phyloP scores from a whole-genome alignment of 2,113 vertebrate genomes.

The Aphyosemion australe region DNA sequence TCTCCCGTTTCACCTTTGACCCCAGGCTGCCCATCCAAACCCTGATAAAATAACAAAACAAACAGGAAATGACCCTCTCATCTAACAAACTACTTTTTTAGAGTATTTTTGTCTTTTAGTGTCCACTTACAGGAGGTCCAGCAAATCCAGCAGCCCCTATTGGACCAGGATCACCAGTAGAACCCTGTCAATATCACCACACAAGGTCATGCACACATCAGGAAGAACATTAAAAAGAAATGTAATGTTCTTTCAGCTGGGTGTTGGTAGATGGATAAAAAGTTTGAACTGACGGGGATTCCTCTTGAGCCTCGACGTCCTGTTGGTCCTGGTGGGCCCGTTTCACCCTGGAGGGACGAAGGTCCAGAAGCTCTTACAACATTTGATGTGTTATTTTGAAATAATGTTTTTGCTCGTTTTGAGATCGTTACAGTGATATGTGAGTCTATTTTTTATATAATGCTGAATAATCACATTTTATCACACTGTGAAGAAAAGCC shows the following conservation, averaged over 20 bases:
- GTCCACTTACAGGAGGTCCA: constrained; percentile 87
- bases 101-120: not conserved
- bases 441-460: not conserved
- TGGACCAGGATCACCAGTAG: constrained; percentile 89
- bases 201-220: not conserved
- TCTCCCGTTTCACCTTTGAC: constrained; percentile 95
- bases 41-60: constrained; percentile 71
- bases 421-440: too few species aligned
- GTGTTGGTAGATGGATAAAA: not conserved
- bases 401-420: not conserved
- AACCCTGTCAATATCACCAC: constrained; percentile 81
- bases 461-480: not conserved
- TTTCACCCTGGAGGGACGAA: constrained; percentile 86
- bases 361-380: not conserved
- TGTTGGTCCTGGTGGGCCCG: constrained; percentile 87
- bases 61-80: not conserved
- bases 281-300: constrained; percentile 84
- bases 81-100: not conserved
- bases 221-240: not conserved
- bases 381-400: not conserved
- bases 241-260: not conserved
- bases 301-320: constrained; percentile 92
- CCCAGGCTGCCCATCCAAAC: constrained; percentile 93
- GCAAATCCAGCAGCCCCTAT: constrained; percentile 91
- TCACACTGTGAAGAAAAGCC: not conserved